Evolutionary conservation across 1,140 invertebrate genomes (phyloP).

Genomic region (Pollicipes pollicipes): DNA sequence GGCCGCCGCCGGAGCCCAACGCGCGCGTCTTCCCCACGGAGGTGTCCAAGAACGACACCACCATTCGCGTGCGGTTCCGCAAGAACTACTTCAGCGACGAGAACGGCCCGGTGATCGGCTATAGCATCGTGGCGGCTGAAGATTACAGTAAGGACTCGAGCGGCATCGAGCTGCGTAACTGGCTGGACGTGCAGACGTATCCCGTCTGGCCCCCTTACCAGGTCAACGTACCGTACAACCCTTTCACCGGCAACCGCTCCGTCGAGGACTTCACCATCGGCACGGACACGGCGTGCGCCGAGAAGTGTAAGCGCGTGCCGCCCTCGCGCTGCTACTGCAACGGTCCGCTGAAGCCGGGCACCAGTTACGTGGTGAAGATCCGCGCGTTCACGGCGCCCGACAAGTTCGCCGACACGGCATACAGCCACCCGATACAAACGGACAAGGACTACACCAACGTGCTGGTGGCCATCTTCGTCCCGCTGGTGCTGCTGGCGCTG

Average conservation of each 20-base stretch:
- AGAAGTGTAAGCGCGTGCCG: constrained; percentile 22
- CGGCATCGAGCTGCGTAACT: constrained; percentile 64
- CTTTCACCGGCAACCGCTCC: constrained; percentile 55
- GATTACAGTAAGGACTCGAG: constrained; percentile 51
- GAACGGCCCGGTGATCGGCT: constrained; percentile 64
- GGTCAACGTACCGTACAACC: constrained; percentile 73
- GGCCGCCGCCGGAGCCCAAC: constrained; percentile 56
- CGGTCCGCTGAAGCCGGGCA: constrained; percentile 72
- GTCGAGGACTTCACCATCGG: constrained; percentile 77
- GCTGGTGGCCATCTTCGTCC: constrained; percentile 32
- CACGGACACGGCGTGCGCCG: constrained; percentile 49
- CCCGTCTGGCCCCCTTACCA: constrained; percentile 77
- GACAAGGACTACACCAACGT: constrained; percentile 21
- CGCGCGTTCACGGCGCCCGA: constrained; percentile 77
- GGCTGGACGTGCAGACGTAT: constrained; percentile 80
- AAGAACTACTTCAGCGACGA: constrained; percentile 79
- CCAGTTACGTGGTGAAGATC: constrained; percentile 78
- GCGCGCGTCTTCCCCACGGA: constrained; percentile 58
- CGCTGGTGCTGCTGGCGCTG: constrained; percentile 34
- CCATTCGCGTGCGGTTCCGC: constrained; percentile 67
- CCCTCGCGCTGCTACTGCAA: constrained; percentile 63
- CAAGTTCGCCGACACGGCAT: constrained; percentile 81
- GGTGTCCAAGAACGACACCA: constrained; percentile 54
- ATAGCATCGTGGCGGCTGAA: constrained; percentile 82
- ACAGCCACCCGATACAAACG: constrained; percentile 55